These are phyloP conservation scores for Chloroceryle aenea DNA, from an alignment of 2,113 vertebrate species.

Conservation along the genomic window DNA sequence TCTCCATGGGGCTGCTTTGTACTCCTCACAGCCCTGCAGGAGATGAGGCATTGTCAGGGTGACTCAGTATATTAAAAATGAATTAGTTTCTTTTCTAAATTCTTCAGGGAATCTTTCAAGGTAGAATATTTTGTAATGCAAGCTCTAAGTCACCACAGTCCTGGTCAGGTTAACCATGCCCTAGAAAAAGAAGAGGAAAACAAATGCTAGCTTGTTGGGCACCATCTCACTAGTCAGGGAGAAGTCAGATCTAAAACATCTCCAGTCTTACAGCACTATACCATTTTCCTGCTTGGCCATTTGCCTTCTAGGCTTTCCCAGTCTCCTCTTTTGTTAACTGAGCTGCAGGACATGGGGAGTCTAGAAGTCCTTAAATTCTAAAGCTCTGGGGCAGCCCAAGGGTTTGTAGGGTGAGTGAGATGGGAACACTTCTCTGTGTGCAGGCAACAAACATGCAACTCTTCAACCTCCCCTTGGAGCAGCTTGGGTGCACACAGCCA, in stretches of 20 bases:
- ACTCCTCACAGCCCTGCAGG: background rate
- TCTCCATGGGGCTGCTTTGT: background rate
- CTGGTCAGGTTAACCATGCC: background rate
- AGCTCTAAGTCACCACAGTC: background rate
- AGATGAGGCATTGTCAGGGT: background rate
- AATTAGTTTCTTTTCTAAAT: background rate
- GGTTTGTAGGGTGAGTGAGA: background rate
- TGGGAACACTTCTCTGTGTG: background rate
- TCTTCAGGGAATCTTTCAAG: background rate
- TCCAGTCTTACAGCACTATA: background rate
- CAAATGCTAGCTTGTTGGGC: background rate
- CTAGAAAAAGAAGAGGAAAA: background rate
- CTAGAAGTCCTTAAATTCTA: background rate
- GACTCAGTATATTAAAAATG: background rate
- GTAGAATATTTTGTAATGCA: background rate
- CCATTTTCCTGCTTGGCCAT: background rate
- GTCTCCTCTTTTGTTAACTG: background rate
- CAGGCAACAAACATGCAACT: background rate
- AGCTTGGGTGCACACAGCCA: background rate
- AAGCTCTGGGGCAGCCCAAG: background rate
- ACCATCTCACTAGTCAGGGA: background rate
- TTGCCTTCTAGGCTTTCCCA: background rate
- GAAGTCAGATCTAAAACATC: background rate
- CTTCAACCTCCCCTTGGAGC: background rate
- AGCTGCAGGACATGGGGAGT: background rate